Base-by-base conservation (phyloP, 2,888 invertebrate species). In the Beris chalybata region DNA sequence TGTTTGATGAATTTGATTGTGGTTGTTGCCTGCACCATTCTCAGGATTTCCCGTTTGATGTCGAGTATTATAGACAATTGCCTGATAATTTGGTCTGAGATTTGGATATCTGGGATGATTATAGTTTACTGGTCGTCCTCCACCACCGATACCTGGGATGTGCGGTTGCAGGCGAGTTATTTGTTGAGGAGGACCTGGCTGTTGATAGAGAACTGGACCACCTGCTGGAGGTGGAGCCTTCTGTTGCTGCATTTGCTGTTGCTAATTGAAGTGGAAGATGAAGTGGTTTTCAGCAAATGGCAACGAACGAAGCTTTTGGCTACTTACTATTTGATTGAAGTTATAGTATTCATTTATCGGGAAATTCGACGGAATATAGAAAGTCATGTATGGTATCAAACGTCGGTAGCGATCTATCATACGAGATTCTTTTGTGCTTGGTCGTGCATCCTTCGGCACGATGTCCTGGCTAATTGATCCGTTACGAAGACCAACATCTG, bases 341-440 rank as follows among this genome's bases (percentile, higher is more conserved):
- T 78, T 82, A 68, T 79, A 79, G 71, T 78, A 76, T 72, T 79
- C 78, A 73, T 76, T 77, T 75, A 84, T 76, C 75, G 81, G 78
- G 74, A 85, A 79, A 74, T 87, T 85, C 67, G 87, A 86, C n/a
- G 88, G 82, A 32, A 85, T 82, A 77, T 92, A 92, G 79, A 89
- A 93, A 44, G 90, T 91, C 86, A 90, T 89, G 77, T 92, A 92
- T 2, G 92, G 93, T 74, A 93, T 88, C 57, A 93, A 79, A 70
- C 93, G 84, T 74, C 92, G 86, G 75, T 89, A 89, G 59, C 92
- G 84, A 79, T 91, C 81, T 50, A 78, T 77, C 66, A 78, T 74
- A 68, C 76, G 79, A 38, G 38, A 38, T 38, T 38, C 38, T 6
- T 61, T 61, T 9, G 32, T 50, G 7, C 76, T 70, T 69, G 76